phyloP scores from a whole-genome alignment of 2,888 invertebrate genomes.

The Drosophila subquinaria region DNA sequence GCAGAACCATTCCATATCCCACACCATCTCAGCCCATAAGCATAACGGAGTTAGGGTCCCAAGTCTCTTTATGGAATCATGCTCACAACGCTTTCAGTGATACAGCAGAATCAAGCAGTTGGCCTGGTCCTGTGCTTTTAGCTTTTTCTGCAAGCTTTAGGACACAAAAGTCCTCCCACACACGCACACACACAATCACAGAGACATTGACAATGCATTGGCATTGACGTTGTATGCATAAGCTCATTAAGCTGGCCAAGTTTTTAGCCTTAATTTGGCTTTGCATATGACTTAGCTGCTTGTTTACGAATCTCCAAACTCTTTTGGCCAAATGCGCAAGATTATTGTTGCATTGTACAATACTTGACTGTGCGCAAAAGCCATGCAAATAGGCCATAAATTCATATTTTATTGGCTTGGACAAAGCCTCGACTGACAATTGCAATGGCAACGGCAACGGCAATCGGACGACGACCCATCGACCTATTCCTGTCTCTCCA shows the following conservation, averaged over 20 bases:
- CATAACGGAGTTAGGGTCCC: slow-evolving; percentile 31
- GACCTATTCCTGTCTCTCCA: slow-evolving; percentile 20
- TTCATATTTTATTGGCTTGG: slow-evolving; percentile 72
- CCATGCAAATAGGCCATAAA: slow-evolving; percentile 77
- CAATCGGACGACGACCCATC: slow-evolving; percentile 3
- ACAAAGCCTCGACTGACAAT: slow-evolving; percentile 42
- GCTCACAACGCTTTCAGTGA: slow-evolving; percentile 64
- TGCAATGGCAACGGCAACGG: slow-evolving; percentile 24
- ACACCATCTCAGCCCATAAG: slow-evolving; percentile 24
- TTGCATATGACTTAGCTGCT: slow-evolving; percentile 51
- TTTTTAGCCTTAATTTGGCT: slow-evolving; percentile 61
- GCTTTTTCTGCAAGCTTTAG: slow-evolving; percentile 39
- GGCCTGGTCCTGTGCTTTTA: slow-evolving; percentile 42
- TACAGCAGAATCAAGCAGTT: slow-evolving; percentile 57
- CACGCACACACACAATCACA: slow-evolving; percentile 6
- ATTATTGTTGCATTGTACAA: slow-evolving; percentile 52
- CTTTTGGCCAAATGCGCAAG: slow-evolving; percentile 32
- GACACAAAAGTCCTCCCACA: slow-evolving; percentile 9
- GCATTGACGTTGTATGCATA: slow-evolving; percentile 40
- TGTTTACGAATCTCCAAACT: slow-evolving; percentile 29
- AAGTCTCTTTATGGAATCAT: slow-evolving; percentile 47
- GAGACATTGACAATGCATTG: slow-evolving; percentile 21
- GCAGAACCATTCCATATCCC: slow-evolving; percentile 5
- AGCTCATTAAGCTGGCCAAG: slow-evolving; percentile 72
- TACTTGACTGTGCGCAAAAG: slow-evolving; percentile 56